Percentiles rank a stretch among this genome's conserved stretches.
phyloP scores from a whole-genome alignment of 35 echinoderm and acorn worm species.

The Ophioderma brevispina region DNA sequence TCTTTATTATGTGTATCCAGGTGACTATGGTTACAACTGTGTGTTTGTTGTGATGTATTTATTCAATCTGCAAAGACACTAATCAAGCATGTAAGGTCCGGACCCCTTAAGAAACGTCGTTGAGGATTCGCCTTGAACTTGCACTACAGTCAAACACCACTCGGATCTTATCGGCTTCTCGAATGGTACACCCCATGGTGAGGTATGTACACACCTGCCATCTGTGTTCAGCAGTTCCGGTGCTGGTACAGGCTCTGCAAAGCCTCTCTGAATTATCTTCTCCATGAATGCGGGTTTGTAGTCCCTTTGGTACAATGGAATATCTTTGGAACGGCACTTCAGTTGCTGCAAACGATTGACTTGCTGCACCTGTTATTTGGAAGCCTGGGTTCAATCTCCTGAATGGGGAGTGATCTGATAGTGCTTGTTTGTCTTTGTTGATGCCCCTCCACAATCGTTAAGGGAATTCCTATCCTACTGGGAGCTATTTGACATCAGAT shows the following conservation, averaged over 20 bases:
- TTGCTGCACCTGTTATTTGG: slow-evolving; percentile 39
- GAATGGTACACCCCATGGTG: slow-evolving; percentile 74
- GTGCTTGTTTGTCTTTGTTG: slow-evolving; percentile 11
- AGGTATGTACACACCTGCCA: slow-evolving; percentile 52
- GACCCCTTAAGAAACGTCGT: slow-evolving; percentile 61
- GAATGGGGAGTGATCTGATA: slow-evolving; percentile 53
- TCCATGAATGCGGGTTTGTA: slow-evolving; percentile 57
- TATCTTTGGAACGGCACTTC: not conserved
- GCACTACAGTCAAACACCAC: slow-evolving; percentile 70
- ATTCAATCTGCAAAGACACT: slow-evolving; percentile 67
- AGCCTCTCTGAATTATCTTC: slow-evolving; percentile 42
- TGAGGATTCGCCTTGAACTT: slow-evolving; percentile 48
- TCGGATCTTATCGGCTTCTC: slow-evolving; percentile 58
- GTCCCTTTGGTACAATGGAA: slow-evolving; percentile 7
- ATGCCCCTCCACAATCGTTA: slow-evolving; percentile 31
- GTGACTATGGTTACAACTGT: too few species aligned
- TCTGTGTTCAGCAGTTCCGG: not conserved
- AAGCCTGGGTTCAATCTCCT: slow-evolving; percentile 11
- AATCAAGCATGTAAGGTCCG: slow-evolving; percentile 64
- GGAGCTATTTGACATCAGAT: too few species aligned
- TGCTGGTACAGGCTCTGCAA: slow-evolving; percentile 43
- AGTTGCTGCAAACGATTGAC: slow-evolving; percentile 24
- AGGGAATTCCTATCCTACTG: slow-evolving; percentile 32
- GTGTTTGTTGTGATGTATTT: too few species aligned
- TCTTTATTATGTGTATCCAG: too few species aligned